Evolutionary conservation across 2,113 vertebrate genomes (phyloP).

Genomic region (Gallinago jamesoni): DNA sequence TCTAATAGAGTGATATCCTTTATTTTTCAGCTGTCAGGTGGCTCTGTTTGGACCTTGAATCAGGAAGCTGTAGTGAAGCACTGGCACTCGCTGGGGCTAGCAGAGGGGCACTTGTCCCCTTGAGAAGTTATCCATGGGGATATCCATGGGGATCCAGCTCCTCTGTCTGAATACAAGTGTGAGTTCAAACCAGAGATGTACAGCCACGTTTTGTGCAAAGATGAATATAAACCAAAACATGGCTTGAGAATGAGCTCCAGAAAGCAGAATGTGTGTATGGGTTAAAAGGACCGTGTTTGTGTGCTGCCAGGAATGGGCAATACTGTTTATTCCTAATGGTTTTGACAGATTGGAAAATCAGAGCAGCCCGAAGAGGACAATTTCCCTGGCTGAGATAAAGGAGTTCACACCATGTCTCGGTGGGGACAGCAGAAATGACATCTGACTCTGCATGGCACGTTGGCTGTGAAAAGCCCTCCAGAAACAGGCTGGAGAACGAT

Average conservation of each 20-base stretch:
- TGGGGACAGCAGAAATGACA: background rate
- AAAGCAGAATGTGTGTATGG: background rate
- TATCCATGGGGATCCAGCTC: no score
- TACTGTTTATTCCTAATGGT: background rate
- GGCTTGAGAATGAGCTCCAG: background rate
- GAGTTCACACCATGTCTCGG: background rate
- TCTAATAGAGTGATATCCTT: background rate
- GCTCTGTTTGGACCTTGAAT: background rate
- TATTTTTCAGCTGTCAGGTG: background rate
- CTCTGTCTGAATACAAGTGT: background rate
- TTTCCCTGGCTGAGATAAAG: background rate
- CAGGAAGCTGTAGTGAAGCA: background rate
- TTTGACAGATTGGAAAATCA: background rate
- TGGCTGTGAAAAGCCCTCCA: background rate
- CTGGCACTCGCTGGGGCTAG: no score
- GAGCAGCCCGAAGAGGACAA: background rate
- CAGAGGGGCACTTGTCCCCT: fast-evolving
- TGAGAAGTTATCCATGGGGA: background rate
- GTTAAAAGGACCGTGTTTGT: background rate
- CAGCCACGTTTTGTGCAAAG: background rate
- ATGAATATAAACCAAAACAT: background rate
- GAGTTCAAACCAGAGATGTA: background rate
- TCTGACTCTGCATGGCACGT: background rate
- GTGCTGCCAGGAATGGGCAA: background rate
- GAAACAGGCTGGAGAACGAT: background rate